Conservation (phyloP, 2,797 vertebrate species). For the Xyrichtys novacula region DNA sequence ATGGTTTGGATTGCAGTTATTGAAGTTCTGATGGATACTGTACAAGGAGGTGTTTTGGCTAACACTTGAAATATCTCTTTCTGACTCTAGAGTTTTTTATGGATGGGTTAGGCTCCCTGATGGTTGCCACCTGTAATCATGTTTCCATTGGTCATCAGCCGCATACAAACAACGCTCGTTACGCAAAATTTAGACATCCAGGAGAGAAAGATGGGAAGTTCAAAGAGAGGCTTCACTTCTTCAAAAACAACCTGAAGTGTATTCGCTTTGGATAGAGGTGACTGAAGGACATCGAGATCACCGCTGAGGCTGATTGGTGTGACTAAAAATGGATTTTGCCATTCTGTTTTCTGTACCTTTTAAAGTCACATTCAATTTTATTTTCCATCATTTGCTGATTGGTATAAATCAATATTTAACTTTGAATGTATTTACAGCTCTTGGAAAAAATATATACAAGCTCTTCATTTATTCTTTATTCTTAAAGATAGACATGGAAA, state of each 20-base stretch:
- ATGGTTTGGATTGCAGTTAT: background rate
- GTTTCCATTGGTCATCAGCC: constrained; percentile 77
- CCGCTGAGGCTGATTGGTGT: too few species aligned
- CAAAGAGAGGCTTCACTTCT: constrained; percentile 79
- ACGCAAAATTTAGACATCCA: constrained; percentile 54
- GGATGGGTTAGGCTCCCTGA: constrained; percentile 82
- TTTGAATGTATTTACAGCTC: too few species aligned
- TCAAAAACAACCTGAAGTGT: constrained; percentile 84
- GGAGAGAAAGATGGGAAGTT: constrained; percentile 9
- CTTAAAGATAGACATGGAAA: too few species aligned
- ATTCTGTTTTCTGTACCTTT: too few species aligned
- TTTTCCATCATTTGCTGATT: too few species aligned
- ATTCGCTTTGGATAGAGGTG: background rate
- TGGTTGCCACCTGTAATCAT: constrained; percentile 78
- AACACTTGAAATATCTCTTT: background rate
- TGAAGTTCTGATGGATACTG: background rate
- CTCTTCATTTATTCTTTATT: too few species aligned
- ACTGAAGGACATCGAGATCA: background rate
- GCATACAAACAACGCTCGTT: background rate
- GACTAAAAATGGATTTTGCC: too few species aligned
- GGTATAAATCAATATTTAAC: too few species aligned
- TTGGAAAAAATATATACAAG: too few species aligned
- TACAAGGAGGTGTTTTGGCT: background rate
- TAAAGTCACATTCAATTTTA: too few species aligned
- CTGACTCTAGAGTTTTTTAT: constrained; percentile 84